Conservation (phyloP, 1,140 invertebrate genomes). For the Drosophila funebris region DNA sequence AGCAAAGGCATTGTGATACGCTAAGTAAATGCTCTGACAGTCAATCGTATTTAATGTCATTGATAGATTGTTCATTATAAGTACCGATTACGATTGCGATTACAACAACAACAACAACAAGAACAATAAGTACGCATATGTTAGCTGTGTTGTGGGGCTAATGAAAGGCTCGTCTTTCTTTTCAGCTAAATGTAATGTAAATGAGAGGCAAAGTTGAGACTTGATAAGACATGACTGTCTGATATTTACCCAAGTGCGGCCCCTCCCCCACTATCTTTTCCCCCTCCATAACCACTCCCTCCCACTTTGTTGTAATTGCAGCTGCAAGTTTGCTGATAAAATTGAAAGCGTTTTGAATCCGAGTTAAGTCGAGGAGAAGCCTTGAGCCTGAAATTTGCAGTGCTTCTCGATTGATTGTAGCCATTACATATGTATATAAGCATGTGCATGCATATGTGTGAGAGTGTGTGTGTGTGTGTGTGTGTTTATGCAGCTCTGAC, state of each 20-base stretch:
- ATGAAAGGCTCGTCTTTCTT: constrained; percentile 71
- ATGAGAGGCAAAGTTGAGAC: constrained; percentile 67
- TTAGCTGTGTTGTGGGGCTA: constrained; percentile 12
- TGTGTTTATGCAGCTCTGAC: constrained; percentile 36
- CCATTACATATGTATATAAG: neutral
- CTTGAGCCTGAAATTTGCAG: constrained; percentile 71
- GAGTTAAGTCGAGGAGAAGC: constrained; percentile 25
- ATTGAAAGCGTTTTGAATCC: neutral
- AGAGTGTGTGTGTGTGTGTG: constrained; percentile 5
- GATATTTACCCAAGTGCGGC: constrained; percentile 51
- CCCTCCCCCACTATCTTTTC: neutral
- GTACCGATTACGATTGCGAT: constrained; percentile 15
- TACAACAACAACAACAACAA: neutral
- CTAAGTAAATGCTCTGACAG: neutral
- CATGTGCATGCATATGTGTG: neutral
- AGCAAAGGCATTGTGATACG: constrained; percentile 28
- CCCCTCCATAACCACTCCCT: too few species aligned
- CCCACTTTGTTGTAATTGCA: constrained; percentile 10
- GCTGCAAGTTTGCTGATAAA: constrained; percentile 23
- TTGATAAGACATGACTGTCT: constrained; percentile 57
- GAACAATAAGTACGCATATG: constrained; percentile 2
- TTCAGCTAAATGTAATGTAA: constrained; percentile 33
- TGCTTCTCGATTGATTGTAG: constrained; percentile 10
- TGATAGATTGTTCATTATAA: constrained; percentile 44
- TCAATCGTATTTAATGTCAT: constrained; percentile 33